Base-by-base conservation (phyloP, 2,113 vertebrate genomes). In the Platysternon megacephalum region DNA sequence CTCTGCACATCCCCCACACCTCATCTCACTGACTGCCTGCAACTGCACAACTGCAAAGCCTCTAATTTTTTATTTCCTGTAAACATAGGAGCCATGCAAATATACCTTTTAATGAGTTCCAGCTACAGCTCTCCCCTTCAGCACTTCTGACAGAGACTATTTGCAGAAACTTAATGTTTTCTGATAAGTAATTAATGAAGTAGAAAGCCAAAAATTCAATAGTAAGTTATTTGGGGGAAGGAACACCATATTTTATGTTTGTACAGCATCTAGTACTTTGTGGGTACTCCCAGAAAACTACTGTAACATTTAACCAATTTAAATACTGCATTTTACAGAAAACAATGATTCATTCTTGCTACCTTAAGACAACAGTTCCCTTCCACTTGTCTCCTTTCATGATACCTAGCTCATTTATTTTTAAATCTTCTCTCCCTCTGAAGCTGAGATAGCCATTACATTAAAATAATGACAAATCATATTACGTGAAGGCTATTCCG, bases 1-100 rank as follows among this genome's bases (percentile, higher is more conserved):
- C 65, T 93, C 94, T 79, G 93, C 76, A 84, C 88, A 85, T 91
- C 83, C 87, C 82, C 84, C 90, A 85, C 6, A 84, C 82, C 32
- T 82, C 51, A 76, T 7, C 1, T 42, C 5, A 78, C 39, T 76
- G 72, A 11, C 72, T 76, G 72, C 72, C 42, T 46, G 0, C 29
- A 91, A 52, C 35, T 52, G 55, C 22, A 52, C 35, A 80, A 61
- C 35, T 5, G 0, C 94, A 52, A 22, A 94, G 68, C 72, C 17
- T 56, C 16, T 19, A 44, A 3, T 17, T 58, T 44, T 93, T 86
- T 74, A 46, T 56, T 91, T 93, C 81, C 94, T 91, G 87, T 68
- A 76, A 89, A 52, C 81, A 82, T 39, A 89, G 26, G 1, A 46
- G 49, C 87, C n/a, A 5, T 0, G 39, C 19, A 86, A 95, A 91